A percentile compares a stretch with the other conserved stretches of the same genome.
Evolutionary conservation across 2,113 vertebrate genomes (phyloP).

Genomic region (Oreochromis spilurus): DNA sequence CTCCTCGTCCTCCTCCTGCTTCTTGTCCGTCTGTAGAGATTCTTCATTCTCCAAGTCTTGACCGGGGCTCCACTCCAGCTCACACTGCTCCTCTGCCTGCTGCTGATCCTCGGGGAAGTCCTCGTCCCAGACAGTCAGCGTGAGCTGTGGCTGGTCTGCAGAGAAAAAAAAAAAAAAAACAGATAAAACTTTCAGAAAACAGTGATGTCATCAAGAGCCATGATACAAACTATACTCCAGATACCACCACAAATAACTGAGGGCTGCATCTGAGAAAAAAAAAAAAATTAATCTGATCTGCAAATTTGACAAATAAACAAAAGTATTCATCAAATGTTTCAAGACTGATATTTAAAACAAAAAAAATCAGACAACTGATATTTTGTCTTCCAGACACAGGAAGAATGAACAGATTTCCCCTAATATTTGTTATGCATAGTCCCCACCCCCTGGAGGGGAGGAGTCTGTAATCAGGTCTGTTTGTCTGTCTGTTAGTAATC

Average conservation of each 20-base stretch:
- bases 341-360: background rate
- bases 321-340: background rate
- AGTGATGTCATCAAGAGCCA: background rate
- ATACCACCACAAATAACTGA: background rate
- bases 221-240: background rate
- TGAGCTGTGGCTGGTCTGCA: slow-evolving; percentile 22
- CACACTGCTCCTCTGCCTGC: background rate
- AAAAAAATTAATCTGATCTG: background rate
- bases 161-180: background rate
- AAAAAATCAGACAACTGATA: background rate
- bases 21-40: background rate
- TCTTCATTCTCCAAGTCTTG: background rate
- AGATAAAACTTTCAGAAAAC: background rate
- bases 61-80: background rate
- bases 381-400: background rate
- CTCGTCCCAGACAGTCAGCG: slow-evolving; percentile 38
- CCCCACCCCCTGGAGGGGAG: background rate
- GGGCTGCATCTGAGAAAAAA: background rate
- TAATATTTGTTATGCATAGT: background rate
- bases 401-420: fast-evolving
- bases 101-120: background rate
- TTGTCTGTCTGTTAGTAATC: background rate
- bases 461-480: background rate
- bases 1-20: background rate
- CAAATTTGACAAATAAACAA: background rate